phyloP scores from a whole-genome alignment of 2,888 invertebrate species.

The Ypsolopha scabrella region DNA sequence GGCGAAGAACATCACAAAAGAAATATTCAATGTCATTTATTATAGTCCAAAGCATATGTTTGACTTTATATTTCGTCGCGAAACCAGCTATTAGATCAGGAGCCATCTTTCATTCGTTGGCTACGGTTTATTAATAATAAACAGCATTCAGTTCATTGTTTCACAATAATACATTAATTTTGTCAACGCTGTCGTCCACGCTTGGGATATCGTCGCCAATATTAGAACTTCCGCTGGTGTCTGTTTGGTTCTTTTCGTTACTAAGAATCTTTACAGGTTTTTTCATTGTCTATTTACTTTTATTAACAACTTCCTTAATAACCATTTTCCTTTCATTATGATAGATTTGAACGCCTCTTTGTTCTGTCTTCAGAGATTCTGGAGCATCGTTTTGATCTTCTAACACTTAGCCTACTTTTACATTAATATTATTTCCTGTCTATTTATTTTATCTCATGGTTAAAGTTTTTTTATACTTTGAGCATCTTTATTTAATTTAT shows the following conservation, averaged over 20 bases:
- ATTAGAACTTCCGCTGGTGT: constrained; percentile 58
- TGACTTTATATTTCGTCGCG: constrained; percentile 15
- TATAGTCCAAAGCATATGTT: constrained; percentile 22
- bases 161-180: constrained; percentile 67
- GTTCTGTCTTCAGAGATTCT: too few relatives aligned
- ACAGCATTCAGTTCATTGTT: constrained; percentile 62
- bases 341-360: too few relatives aligned
- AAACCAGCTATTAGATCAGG: constrained; percentile 28
- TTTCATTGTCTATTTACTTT: constrained; percentile 4
- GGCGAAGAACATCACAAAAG: background rate
- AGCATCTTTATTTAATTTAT: too few relatives aligned
- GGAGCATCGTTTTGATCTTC: too few relatives aligned
- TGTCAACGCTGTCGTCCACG: constrained; percentile 51
- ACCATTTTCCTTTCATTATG: background rate
- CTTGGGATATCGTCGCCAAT: constrained; percentile 43
- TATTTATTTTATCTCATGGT: too few relatives aligned
- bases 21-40: constrained; percentile 19
- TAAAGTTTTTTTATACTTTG: too few relatives aligned
- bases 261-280: background rate
- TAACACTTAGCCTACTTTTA: background rate
- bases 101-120: constrained; percentile 41
- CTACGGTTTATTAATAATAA: constrained; percentile 51
- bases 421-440: background rate
- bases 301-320: constrained; percentile 1
- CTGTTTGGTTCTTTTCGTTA: background rate